Percentiles rank a stretch among this genome's conserved stretches.
Evolutionary conservation across 2,797 vertebrate genomes (phyloP).

Genomic region (Acomys russatus): DNA sequence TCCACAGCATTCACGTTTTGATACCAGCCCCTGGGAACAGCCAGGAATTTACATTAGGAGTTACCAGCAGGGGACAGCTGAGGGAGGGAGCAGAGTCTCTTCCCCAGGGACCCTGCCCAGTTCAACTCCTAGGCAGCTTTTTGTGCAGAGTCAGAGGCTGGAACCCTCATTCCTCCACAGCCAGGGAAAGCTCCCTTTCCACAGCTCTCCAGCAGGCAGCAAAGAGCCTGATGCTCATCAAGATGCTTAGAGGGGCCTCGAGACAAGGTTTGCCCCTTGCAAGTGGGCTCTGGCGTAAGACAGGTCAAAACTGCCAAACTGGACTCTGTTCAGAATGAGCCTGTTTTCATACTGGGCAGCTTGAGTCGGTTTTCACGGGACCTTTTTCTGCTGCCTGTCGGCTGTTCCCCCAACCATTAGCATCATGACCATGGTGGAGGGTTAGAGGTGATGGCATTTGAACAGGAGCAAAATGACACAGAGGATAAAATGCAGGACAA

Average conservation of each 20-base stretch:
- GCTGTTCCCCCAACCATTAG: neutral
- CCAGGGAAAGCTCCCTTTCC: slow-evolving; percentile 9
- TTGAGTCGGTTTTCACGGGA: neutral
- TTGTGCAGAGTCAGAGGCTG: slow-evolving; percentile 42
- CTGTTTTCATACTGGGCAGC: neutral
- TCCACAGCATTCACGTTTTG: slow-evolving; percentile 52
- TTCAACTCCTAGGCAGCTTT: slow-evolving; percentile 15
- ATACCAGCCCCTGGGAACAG: slow-evolving; percentile 59
- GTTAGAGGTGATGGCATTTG: neutral
- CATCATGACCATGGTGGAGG: neutral
- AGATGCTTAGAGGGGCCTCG: neutral
- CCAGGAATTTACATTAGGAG: slow-evolving; percentile 31
- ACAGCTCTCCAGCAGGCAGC: neutral
- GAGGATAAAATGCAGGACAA: neutral
- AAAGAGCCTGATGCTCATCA: neutral
- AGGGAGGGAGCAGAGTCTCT: neutral
- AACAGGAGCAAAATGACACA: neutral
- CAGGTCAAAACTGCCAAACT: neutral
- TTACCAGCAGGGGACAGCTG: neutral
- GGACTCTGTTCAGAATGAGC: neutral
- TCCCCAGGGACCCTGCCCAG: neutral
- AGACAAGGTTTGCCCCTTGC: neutral
- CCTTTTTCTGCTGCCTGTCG: neutral
- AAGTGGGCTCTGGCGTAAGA: neutral
- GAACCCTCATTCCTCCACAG: slow-evolving; percentile 24